These are phyloP conservation scores for Zosterops borbonicus DNA, from an alignment of 2,113 vertebrate species.

Conservation along the genomic window DNA sequence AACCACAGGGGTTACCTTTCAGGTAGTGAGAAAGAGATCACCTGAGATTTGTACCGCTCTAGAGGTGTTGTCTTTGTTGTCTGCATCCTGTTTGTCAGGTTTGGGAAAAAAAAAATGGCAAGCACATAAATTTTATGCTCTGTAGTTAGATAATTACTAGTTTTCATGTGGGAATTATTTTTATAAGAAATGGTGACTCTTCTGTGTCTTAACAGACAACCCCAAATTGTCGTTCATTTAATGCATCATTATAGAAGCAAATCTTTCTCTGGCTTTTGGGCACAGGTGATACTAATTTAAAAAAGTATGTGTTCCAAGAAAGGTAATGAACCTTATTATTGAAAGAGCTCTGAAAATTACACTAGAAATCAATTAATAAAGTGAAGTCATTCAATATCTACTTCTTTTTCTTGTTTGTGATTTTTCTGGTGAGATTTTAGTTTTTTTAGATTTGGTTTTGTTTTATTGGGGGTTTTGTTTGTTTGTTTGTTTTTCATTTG, in stretches of 20 bases:
- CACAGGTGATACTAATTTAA: neutral
- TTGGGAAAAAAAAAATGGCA: neutral
- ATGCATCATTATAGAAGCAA: neutral
- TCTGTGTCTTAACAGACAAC: neutral
- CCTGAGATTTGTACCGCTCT: neutral
- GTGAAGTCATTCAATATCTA: neutral
- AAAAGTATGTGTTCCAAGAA: neutral
- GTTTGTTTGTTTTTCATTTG: neutral
- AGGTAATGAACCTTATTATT: neutral
- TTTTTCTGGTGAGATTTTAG: neutral
- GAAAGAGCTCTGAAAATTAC: neutral
- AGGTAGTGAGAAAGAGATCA: neutral
- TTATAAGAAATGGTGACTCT: neutral
- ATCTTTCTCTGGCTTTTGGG: neutral
- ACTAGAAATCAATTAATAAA: neutral
- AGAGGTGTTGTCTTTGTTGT: neutral
- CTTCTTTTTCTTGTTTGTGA: neutral
- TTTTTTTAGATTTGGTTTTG: neutral
- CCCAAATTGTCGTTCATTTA: neutral
- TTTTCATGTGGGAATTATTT: neutral
- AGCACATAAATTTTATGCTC: neutral
- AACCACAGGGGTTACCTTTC: neutral
- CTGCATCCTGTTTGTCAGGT: neutral
- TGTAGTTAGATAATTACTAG: neutral
- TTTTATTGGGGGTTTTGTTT: neutral